Evolutionary conservation across 1,140 invertebrate species (phyloP), one percentile per base, ranked within the genome.

Genomic region (Megalopta genalis): DNA sequence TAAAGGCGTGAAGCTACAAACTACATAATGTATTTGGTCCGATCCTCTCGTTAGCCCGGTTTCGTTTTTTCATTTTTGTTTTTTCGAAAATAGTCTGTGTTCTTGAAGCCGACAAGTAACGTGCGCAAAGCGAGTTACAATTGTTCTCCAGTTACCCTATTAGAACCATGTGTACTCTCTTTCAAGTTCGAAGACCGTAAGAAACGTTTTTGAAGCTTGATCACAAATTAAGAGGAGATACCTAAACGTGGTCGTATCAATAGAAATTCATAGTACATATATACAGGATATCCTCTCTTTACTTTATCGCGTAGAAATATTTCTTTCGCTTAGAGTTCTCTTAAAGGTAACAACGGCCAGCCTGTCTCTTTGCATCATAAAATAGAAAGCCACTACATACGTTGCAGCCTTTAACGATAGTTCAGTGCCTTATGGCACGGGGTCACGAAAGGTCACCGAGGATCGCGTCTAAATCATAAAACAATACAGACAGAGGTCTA

Each of bases 21-120:
- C 76, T 74, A 86, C 77, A 69, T 87, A 85, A 46, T 79, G 72
- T 88, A 87, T 81, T 90, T 90, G 88, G 88, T 90, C 88, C 88
- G 77, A 90, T 89, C 37, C 62, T 76, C 87, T 77, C 69, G 66
- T 88, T 83, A 82, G 77, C 80, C 78, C 65, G 62, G 74, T 84
- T 14, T 39, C 77, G 77, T 75, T 72, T 46, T 46, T 14, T 46
- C 42, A 12, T 14, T 46, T 46, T 46, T 46, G 10, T 9, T 46
- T 46, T 46, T 14, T 79, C 73, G 64, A 84, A 86, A 82, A 74
- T 84, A 87, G 18, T 57, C 21, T 57, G n/a, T 57, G 21, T 57
- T 21, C 82, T 68, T 79, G 63, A 80, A 85, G 57, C 67, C 78
- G 82, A 82, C 60, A 32, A n/a, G 49, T 82, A 46, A 72, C 70